phyloP scores from a whole-genome alignment of 2,113 vertebrate species.

The Scomber scombrus region DNA sequence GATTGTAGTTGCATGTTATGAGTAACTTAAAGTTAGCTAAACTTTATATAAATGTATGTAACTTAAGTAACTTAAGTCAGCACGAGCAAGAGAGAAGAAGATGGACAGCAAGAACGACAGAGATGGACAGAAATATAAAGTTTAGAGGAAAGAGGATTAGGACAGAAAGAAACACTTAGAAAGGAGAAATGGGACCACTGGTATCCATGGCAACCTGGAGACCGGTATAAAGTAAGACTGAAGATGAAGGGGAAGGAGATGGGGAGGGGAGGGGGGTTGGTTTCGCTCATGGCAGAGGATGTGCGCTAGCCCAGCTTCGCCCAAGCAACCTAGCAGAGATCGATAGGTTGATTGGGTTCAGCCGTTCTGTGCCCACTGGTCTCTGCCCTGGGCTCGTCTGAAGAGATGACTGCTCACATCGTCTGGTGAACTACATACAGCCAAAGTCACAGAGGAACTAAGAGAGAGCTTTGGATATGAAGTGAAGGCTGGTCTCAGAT shows the following conservation, averaged over 20 bases:
- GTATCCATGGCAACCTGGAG: constrained; percentile 75
- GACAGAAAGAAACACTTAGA: constrained; percentile 54
- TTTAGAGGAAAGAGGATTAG: constrained; percentile 10
- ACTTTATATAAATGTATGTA: background rate
- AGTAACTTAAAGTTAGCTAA: constrained; percentile 25
- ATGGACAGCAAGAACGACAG: background rate
- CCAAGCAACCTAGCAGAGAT: constrained; percentile 55
- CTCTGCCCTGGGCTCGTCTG: constrained; percentile 41
- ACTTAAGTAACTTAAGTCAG: constrained; percentile 9
- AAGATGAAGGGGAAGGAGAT: background rate
- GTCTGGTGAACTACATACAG: constrained; percentile 33
- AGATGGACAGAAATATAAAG: constrained; percentile 28
- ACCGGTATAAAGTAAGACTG: constrained; percentile 52
- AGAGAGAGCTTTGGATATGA: background rate
- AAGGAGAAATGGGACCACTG: constrained; percentile 57
- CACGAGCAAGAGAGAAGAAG: constrained; percentile 4
- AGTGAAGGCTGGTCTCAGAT: constrained; percentile 19
- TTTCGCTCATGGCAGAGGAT: constrained; percentile 55
- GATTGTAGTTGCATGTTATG: background rate
- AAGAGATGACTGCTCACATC: constrained; percentile 62
- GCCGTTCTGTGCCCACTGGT: constrained; percentile 37
- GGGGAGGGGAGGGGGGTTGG: background rate
- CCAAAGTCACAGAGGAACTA: constrained; percentile 25
- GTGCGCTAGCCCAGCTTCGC: constrained; percentile 34
- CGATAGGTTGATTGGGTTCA: constrained; percentile 78